Conservation (phyloP, 1,140 invertebrate species). For the Lysiphlebus fabarum region DNA sequence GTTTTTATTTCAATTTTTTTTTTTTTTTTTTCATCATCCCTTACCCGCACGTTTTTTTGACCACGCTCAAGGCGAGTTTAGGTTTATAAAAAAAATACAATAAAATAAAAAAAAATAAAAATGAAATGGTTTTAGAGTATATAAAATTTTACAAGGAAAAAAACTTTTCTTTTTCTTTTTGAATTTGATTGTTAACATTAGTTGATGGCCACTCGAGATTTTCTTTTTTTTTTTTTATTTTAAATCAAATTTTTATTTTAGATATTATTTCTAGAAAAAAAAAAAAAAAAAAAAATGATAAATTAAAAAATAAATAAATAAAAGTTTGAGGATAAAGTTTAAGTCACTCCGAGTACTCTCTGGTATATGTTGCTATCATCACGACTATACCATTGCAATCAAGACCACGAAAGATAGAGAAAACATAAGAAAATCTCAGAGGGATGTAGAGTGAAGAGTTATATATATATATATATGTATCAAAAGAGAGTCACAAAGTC, state of each 20-base stretch:
- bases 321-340: neutral
- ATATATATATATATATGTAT: slow-evolving; percentile 2
- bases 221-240: slow-evolving; percentile 20
- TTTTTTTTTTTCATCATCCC: slow-evolving; percentile 23
- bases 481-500: slow-evolving; percentile 24
- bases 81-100: neutral
- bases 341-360: slow-evolving; percentile 1
- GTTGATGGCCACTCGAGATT: slow-evolving; percentile 34
- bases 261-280: too few species aligned
- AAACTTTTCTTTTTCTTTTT: slow-evolving; percentile 24
- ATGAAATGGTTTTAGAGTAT: neutral
- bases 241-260: slow-evolving; percentile 16
- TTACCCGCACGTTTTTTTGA: slow-evolving; percentile 18
- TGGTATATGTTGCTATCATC: too few species aligned
- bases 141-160: slow-evolving; percentile 7
- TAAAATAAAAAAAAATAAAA: neutral
- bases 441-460: neutral
- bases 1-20: slow-evolving; percentile 29
- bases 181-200: slow-evolving; percentile 40
- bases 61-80: slow-evolving; percentile 21
- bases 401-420: too few species aligned
- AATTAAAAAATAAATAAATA: neutral
- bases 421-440: too few species aligned
- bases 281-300: neutral
- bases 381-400: too few species aligned